Base-by-base conservation (phyloP, 2,888 invertebrate genomes). In the Drosophila cognata region DNA sequence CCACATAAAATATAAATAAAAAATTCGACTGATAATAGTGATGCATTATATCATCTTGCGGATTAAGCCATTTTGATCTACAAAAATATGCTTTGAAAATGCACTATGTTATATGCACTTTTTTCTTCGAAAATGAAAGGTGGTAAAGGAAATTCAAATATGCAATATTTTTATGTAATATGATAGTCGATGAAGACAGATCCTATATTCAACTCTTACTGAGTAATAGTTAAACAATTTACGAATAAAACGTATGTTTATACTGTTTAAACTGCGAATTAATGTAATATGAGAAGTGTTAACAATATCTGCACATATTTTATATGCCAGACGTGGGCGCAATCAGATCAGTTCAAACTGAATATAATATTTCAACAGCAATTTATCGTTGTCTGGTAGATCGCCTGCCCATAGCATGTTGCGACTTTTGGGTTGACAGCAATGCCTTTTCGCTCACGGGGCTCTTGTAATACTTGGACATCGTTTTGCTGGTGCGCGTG, bases 381-480 rank as follows among this genome's bases (percentile, higher is more conserved):
- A 68, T 21, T 77, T 64, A 85, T 21, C 84, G 84, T 8, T 89
- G 84, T 7, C 91, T 82, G 18, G 91, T 82, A 28, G 87, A 83
- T 18, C 91, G 89, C 31, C 90, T 87, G 11, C 89, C 89, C 89
- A 90, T 89, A 25, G 81, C 71, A 58, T 89, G 86, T 21, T 77
- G 86, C 8, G 90, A 81, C 55, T 78, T 78, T 29, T 77, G 71
- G 7, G 72, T 35, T 52, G 77, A 65, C n/a, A 77, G 63, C n/a
- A 64, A 38, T 2, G 73, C 6, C 51, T 77, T 81, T 18, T 85
- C 84, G 50, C 25, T 65, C 1, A 51, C 58, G 8, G 92, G 92
- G 38, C 89, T 88, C 56, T 93, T 92, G 67, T 93, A 93, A 79
- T 93, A 93, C 77, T 91, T 92, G 4, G 93, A 92, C 67, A 91